A percentile compares a stretch with the other conserved stretches of the same genome.
Conservation (phyloP, 2,888 invertebrate genomes). For the Linhomoeus sp. region DNA sequence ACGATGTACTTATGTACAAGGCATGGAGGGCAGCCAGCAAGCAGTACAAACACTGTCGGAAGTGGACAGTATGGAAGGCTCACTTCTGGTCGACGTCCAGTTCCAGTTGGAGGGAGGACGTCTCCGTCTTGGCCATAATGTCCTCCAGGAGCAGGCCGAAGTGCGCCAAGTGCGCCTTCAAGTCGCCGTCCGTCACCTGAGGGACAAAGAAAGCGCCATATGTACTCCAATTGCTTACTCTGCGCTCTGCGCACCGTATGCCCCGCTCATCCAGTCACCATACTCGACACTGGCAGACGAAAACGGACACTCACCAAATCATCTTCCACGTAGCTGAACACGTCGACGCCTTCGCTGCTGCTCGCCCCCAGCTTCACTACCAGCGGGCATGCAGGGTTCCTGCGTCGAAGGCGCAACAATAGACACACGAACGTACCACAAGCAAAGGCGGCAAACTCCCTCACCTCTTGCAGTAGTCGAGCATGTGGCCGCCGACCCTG, state of each 20-base stretch:
- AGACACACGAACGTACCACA: too few species aligned
- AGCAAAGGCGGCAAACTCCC: too few species aligned
- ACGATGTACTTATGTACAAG: too few species aligned
- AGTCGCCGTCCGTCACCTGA: conserved; percentile 45
- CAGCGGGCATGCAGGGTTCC: conserved; percentile 45
- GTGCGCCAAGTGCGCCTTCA: conserved; percentile 71
- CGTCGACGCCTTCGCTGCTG: conserved; percentile 52
- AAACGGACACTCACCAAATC: conserved; percentile 74
- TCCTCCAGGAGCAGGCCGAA: conserved; percentile 81
- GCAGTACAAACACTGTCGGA: background rate
- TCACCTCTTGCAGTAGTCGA: too few species aligned
- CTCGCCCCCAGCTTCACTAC: conserved; percentile 96
- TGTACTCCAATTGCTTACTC: too few species aligned
- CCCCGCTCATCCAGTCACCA: too few species aligned
- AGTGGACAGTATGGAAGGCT: background rate
- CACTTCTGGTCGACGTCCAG: conserved; percentile 66
- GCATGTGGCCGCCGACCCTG: too few species aligned
- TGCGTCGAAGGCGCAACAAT: too few species aligned
- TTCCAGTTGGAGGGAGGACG: conserved; percentile 91
- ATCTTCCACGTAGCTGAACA: conserved; percentile 88
- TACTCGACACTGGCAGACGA: too few species aligned
- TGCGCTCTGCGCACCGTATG: too few species aligned
- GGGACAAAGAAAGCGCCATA: too few species aligned
- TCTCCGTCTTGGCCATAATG: conserved; percentile 91
- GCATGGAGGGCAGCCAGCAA: background rate